phyloP scores from a whole-genome alignment of 2,797 vertebrate genomes.

The Squalus acanthias region DNA sequence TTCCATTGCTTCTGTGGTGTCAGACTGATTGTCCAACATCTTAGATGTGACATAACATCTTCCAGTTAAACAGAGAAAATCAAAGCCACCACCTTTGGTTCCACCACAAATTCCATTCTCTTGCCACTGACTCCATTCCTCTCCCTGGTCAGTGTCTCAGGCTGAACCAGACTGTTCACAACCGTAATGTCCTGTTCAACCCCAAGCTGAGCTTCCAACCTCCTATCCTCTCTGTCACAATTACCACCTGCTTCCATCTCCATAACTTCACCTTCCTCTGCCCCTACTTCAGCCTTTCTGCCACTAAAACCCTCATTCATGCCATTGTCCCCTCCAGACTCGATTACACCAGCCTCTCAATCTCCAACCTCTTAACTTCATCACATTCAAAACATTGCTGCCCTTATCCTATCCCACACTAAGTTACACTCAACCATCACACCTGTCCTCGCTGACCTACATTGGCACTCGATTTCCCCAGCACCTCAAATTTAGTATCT shows the following conservation, averaged over 20 bases:
- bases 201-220: background rate
- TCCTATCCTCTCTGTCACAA: background rate
- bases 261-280: background rate
- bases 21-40: background rate
- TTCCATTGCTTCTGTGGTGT: background rate
- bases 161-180: background rate
- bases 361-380: background rate
- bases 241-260: background rate
- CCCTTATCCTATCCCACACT: background rate
- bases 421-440: background rate
- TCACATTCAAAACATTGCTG: background rate
- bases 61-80: background rate
- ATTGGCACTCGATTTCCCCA: background rate
- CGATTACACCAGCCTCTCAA: background rate
- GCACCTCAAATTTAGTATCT: background rate
- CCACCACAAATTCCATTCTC: background rate
- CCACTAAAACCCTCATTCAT: background rate
- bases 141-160: background rate
- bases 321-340: background rate
- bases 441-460: background rate
- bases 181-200: background rate
- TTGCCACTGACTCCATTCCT: background rate
- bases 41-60: background rate
- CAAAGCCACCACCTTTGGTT: background rate
- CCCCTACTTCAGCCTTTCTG: background rate